Percentiles rank a stretch among this genome's conserved stretches.
Conservation (phyloP, 2,888 invertebrate species). For the Trilocha varians region DNA sequence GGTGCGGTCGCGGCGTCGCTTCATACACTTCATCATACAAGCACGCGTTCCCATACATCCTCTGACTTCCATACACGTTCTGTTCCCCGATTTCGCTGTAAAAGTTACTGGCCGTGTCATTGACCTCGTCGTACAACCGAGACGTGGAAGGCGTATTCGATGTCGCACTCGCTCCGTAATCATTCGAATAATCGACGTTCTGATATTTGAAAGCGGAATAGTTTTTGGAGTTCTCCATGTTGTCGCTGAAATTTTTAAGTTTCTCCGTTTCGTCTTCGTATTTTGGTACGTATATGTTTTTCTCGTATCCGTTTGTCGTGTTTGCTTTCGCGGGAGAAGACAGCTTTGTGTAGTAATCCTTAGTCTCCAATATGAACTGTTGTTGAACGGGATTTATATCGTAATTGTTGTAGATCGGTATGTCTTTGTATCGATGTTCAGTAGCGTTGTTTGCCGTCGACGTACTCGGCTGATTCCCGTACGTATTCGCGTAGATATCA, state of each 20-base stretch:
- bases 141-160: slow-evolving; percentile 32
- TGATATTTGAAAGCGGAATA: slow-evolving; percentile 59
- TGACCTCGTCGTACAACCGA: slow-evolving; percentile 51
- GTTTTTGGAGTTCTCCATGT: slow-evolving; percentile 56
- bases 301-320: slow-evolving; percentile 46
- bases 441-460: slow-evolving; percentile 19
- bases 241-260: slow-evolving; percentile 51
- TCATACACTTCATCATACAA: slow-evolving; percentile 63
- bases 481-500: slow-evolving; percentile 40
- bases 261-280: slow-evolving; percentile 52
- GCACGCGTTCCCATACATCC: slow-evolving; percentile 32
- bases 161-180: slow-evolving; percentile 23
- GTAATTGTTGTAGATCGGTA: slow-evolving; percentile 49
- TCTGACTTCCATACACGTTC: slow-evolving; percentile 20
- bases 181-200: slow-evolving; percentile 36
- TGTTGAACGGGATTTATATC: slow-evolving; percentile 47
- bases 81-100: slow-evolving; percentile 54
- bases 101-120: slow-evolving; percentile 48
- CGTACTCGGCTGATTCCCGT: slow-evolving; percentile 26
- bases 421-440: slow-evolving; percentile 37
- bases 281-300: slow-evolving; percentile 60
- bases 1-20: slow-evolving; percentile 64
- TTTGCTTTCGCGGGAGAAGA: slow-evolving; percentile 40
- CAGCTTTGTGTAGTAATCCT: slow-evolving; percentile 59
- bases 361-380: slow-evolving; percentile 54